These are phyloP conservation scores for Nyctibius bracteatus DNA, from an alignment of 2,113 vertebrate genomes.

Conservation along the genomic window DNA sequence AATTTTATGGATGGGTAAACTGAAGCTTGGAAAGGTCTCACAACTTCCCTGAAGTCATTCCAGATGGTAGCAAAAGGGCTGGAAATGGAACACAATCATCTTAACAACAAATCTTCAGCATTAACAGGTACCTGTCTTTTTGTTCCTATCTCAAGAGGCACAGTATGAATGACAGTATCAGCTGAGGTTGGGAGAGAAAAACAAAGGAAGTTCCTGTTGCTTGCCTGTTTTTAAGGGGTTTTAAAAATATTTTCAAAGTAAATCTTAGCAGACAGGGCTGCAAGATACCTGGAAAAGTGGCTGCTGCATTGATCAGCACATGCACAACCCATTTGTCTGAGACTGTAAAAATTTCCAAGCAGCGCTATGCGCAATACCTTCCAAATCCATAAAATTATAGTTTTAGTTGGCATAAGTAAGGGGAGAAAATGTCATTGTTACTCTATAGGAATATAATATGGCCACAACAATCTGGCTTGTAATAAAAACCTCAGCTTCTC, in stretches of 20 bases:
- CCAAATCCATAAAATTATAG: neutral
- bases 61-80: neutral
- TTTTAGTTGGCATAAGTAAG: neutral
- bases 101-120: neutral
- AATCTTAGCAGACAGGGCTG: neutral
- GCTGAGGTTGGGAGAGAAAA: neutral
- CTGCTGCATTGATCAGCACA: neutral
- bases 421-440: neutral
- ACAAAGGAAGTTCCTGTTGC: neutral
- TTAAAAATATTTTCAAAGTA: neutral
- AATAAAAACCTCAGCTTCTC: neutral
- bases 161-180: neutral
- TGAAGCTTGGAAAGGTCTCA: neutral
- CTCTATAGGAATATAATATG: neutral
- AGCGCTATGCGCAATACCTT: neutral
- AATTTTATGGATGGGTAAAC: neutral
- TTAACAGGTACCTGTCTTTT: neutral
- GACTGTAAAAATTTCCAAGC: neutral
- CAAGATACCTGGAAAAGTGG: neutral
- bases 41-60: neutral
- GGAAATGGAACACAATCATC: neutral
- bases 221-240: neutral
- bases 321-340: neutral
- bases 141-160: neutral
- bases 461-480: neutral